A percentile compares a stretch with the other conserved stretches of the same genome.
phyloP scores from a whole-genome alignment of 2,113 vertebrate species.

The Balaenoptera acutorostrata region DNA sequence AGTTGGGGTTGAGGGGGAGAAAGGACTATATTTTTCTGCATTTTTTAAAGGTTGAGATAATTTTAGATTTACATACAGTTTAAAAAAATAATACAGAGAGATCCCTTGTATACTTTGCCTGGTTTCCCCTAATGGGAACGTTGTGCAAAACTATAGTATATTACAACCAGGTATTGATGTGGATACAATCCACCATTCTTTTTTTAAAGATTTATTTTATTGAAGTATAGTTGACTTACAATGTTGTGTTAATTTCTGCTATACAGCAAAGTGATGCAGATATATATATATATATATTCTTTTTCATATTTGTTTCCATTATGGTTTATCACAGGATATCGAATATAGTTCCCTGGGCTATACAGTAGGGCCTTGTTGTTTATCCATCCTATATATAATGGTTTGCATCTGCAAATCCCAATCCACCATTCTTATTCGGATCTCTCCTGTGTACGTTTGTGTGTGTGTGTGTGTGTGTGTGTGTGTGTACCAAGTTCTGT shows the following conservation, averaged over 20 bases:
- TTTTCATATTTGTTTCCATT: neutral
- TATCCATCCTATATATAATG: neutral
- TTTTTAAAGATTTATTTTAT: neutral
- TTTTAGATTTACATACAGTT: neutral
- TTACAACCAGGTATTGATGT: no score
- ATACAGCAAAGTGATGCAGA: neutral
- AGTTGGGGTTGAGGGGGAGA: neutral
- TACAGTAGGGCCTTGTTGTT: neutral
- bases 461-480: no score
- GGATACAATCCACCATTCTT: no score
- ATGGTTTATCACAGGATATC: neutral
- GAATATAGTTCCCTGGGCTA: neutral
- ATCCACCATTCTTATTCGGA: neutral
- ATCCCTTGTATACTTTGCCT: fast-evolving
- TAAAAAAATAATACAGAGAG: neutral
- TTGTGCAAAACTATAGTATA: neutral
- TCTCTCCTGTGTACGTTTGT: no score
- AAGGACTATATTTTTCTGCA: neutral
- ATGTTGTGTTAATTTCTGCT: neutral
- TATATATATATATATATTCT: neutral
- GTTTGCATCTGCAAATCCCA: neutral
- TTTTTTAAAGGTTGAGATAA: neutral
- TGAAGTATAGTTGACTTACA: neutral
- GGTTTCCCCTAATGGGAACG: no score
- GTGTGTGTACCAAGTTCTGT: fast-evolving